A percentile compares a stretch with the other conserved stretches of the same genome.
phyloP scores from a whole-genome alignment of 2,113 vertebrate species.

The Mesocricetus auratus region DNA sequence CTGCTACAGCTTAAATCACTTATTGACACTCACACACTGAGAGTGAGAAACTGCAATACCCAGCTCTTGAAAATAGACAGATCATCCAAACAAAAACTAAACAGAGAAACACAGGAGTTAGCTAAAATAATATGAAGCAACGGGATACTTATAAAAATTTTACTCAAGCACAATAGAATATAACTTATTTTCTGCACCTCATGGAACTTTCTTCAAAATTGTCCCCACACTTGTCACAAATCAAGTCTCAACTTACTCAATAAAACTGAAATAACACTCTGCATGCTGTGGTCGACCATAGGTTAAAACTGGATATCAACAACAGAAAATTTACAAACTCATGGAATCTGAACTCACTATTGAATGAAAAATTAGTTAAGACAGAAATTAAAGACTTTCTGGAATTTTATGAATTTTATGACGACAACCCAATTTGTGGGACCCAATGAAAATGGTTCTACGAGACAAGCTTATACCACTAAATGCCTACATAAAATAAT shows the following conservation, averaged over 20 bases:
- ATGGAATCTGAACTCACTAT: not conserved
- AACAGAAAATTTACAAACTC: too few species aligned
- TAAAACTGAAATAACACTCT: not conserved
- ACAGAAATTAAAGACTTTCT: not conserved
- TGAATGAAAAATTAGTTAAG: not conserved
- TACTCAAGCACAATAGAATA: not conserved
- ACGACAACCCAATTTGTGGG: too few species aligned
- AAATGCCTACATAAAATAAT: not conserved
- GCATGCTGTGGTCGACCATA: too few species aligned
- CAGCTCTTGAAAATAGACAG: not conserved
- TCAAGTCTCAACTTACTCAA: not conserved
- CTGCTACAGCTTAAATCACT: not conserved
- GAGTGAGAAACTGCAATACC: too few species aligned
- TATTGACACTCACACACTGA: too few species aligned
- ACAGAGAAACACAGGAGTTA: not conserved
- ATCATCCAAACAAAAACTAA: not conserved
- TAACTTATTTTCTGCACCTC: not conserved
- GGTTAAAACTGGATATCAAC: too few species aligned
- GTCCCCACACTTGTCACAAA: not conserved
- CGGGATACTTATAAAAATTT: not conserved
- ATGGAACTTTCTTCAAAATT: not conserved
- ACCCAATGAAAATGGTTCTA: not conserved
- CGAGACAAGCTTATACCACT: not conserved
- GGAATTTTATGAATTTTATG: too few species aligned
- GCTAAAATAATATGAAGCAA: not conserved